These are phyloP conservation scores for Chirona hameri DNA, from an alignment of 2,888 invertebrate genomes.

Conservation along the genomic window DNA sequence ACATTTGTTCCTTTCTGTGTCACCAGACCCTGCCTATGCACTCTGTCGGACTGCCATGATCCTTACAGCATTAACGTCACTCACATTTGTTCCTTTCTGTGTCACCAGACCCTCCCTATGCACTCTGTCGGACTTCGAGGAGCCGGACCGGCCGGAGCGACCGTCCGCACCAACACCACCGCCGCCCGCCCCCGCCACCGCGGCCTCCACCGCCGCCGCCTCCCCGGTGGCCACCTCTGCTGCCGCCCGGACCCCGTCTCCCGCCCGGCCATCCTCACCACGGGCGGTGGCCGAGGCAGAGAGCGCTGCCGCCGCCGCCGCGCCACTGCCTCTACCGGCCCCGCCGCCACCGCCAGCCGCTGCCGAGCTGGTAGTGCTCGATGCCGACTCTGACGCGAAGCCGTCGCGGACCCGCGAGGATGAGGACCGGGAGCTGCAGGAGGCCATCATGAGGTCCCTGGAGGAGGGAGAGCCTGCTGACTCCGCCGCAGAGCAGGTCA, in stretches of 20 bases:
- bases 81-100: no score
- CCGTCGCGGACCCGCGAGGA: slow-evolving; percentile 5
- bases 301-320: neutral
- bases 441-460: slow-evolving; percentile 38
- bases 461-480: slow-evolving; percentile 34
- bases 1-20: no score
- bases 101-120: neutral
- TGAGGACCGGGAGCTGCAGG: slow-evolving; percentile 38
- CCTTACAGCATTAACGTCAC: no score
- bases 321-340: neutral
- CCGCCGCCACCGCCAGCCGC: neutral
- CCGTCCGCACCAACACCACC: neutral
- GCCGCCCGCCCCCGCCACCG: neutral
- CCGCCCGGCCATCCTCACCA: neutral
- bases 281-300: neutral
- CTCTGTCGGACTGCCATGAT: no score
- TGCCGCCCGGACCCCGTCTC: neutral
- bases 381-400: neutral
- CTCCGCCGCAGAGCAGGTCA: neutral
- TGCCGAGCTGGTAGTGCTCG: slow-evolving; percentile 1
- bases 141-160: neutral
- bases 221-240: neutral
- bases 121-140: neutral
- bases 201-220: neutral
- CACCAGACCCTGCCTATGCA: no score